Base-by-base conservation (phyloP, 2,888 invertebrate genomes). In the Pollenia labialis region DNA sequence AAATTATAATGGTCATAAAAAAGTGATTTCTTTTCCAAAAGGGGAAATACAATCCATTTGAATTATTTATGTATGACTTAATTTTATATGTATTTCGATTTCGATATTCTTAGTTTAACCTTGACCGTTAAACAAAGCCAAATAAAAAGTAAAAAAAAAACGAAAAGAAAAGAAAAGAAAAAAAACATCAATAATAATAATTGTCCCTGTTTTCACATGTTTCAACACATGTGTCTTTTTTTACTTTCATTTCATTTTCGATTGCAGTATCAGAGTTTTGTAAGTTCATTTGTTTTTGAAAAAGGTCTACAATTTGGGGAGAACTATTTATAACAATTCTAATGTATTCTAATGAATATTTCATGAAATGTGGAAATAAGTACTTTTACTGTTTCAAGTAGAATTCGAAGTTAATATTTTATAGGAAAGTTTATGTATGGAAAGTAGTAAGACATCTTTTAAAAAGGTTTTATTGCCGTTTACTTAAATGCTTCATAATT, bases 121-220 rank as follows among this genome's bases (percentile, higher is more conserved):
- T 75, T 75, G 75, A 75, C 75, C 75, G 42, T 64, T 52, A n/a
- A 62, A 60, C 40, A 14, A 14, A 42, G 48, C 40, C 40, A 46
- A 72, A 56, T 12, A 32, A 23, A 12, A 32, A 32, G 4, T 1
- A 14, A 4, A 32, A 16, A 23, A 6, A 12, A 32, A n/a, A n/a
- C n/a, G n/a, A n/a, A n/a, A n/a, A n/a, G n/a, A n/a, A n/a, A 32
- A 1, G 12, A 14, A 4, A 32, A 16, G n/a, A 10, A 58, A 71
- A 16, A 48, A 32, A 58, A 58, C 9, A 18, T 46, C 54, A 69
- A 48, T 72, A 58, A 46, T 12, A 48, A 12, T 48, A 56, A 32
- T 48, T 58, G 23, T 69, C 14, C 11, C 11, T 7, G 14, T 16
- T 16, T 42, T 4, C 10, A 32, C 6, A 2, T 48, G n/a, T 1